Base-by-base conservation (phyloP, 2,888 invertebrate genomes). In the Bombylius major region DNA sequence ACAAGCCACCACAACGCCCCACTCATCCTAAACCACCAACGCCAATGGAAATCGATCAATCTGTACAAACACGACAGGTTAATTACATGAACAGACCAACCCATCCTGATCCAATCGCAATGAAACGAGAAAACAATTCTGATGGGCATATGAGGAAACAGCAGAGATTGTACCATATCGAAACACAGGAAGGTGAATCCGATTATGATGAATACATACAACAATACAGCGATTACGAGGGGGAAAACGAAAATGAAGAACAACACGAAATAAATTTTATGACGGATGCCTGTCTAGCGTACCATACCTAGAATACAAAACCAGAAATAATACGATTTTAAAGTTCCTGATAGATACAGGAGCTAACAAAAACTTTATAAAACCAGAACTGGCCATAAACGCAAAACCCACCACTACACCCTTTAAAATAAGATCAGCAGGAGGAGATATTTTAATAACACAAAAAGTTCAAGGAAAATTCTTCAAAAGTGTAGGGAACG, bases 261-360 rank as follows among this genome's bases (percentile, higher is more conserved):
- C 47, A 50, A 12, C 12, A 12, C 3, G 55, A 58, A 47, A 13
- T 54, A 54, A 58, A 58, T 58, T 56, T 56, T 54, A 53, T 48
- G 54, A 56, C 14, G 50, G 47, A 44, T 23, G 56, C 51, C 54
- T 56, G 52, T 57, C 56, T 50, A 53, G 59, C 56, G 48, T 55
- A 13, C 59, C 53, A 39, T 57, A 53, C 55, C 9, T 58, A 56
- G 49, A 58, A n/a, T 54, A 58, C 23, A 34, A 8, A 5, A 53
- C 46, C 6, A 52, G 50, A 47, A 34, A 52, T 8, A 39, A 51
- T 1, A 31, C 51, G 33, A 51, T 46, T 34, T 34, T 54, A 9
- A 56, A 56, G 34, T 56, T 56, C 14, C n/a, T 56, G 13, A 39
- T 57, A 12, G 46, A 58, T 45, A 58, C 56, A 4, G 34, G 58